These are phyloP conservation scores for Falco peregrinus DNA, from an alignment of 2,797 vertebrate species.

Conservation along the genomic window DNA sequence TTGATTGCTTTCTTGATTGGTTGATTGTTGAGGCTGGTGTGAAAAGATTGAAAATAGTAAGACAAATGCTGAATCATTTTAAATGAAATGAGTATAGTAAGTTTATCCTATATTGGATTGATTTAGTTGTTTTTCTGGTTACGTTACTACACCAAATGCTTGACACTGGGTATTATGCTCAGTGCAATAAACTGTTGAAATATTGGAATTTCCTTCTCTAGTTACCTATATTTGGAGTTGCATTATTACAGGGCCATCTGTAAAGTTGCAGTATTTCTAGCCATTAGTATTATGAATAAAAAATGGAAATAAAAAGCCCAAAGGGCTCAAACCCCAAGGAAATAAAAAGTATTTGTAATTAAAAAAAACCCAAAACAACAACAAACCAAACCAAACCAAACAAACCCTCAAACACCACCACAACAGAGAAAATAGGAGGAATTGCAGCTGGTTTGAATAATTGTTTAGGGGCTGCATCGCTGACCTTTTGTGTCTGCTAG, in stretches of 20 bases:
- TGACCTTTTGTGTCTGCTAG: not conserved
- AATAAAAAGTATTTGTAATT: not conserved
- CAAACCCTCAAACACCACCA: no score
- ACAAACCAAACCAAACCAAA: not conserved
- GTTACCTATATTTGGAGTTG: not conserved
- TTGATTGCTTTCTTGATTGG: not conserved
- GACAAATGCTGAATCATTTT: not conserved
- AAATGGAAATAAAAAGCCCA: not conserved
- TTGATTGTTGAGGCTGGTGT: not conserved
- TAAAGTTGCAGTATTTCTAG: not conserved
- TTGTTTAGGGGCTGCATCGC: not conserved
- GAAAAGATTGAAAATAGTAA: not conserved
- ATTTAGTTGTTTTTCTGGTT: not conserved
- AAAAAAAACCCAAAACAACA: not conserved
- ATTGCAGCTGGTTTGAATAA: not conserved
- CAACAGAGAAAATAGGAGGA: not conserved
- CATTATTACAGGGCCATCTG: not conserved
- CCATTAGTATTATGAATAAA: not conserved
- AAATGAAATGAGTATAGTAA: not conserved
- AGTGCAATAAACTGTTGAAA: not conserved
- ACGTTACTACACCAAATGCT: not conserved
- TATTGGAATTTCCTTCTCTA: not conserved
- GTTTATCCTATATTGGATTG: not conserved
- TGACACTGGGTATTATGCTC: fast-evolving
- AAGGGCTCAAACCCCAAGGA: not conserved